These are phyloP conservation scores for Agrochola circellaris DNA, from an alignment of 2,888 invertebrate species.

Conservation along the genomic window DNA sequence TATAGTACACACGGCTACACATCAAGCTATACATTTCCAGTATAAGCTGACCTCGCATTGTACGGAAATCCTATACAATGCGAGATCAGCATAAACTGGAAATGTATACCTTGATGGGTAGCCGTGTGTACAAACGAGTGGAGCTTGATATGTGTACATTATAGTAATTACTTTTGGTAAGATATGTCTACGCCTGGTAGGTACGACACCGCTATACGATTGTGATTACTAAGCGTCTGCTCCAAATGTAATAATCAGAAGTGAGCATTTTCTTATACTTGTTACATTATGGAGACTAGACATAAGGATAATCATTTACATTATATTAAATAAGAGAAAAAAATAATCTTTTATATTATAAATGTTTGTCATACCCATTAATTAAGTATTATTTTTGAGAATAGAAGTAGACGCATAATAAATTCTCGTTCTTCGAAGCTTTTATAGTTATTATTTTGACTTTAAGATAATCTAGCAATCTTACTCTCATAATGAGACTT, in stretches of 20 bases:
- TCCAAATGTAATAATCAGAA: neutral
- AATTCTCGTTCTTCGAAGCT: too few relatives aligned
- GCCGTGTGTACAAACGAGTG: neutral
- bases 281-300: neutral
- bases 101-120: too few relatives aligned
- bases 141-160: neutral
- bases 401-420: too few relatives aligned
- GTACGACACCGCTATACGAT: neutral
- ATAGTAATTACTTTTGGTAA: neutral
- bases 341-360: too few relatives aligned
- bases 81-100: too few relatives aligned
- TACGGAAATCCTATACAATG: too few relatives aligned
- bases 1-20: too few relatives aligned
- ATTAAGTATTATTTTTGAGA: too few relatives aligned
- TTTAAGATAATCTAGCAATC: neutral
- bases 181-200: neutral
- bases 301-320: neutral
- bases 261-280: neutral
- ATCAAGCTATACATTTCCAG: too few relatives aligned
- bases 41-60: too few relatives aligned
- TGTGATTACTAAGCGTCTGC: slow-evolving; percentile 3
- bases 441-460: neutral
- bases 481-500: neutral
- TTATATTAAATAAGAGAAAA: neutral
- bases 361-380: too few relatives aligned